Evolutionary conservation across 1,140 invertebrate genomes (phyloP).

Genomic region (Sycophila sp.): DNA sequence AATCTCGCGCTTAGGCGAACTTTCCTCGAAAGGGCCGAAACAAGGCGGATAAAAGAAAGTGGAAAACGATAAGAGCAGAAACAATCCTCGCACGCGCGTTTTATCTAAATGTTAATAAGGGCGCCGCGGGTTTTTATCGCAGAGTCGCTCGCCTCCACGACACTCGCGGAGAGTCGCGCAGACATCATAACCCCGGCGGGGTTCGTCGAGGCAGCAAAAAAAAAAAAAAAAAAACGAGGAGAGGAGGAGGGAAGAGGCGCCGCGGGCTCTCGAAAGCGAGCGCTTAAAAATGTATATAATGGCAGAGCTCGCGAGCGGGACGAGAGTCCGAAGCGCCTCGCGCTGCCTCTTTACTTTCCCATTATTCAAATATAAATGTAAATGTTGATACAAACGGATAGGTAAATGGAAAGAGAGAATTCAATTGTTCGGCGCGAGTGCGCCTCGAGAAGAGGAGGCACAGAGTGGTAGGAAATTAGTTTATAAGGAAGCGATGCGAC

Average conservation of each 20-base stretch:
- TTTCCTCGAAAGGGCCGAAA: not conserved
- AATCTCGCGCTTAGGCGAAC: constrained; percentile 3
- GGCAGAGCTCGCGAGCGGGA: not conserved
- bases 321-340: constrained; percentile 50
- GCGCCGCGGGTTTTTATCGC: constrained; percentile 35
- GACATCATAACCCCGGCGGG: constrained; percentile 34
- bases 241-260: constrained; percentile 40
- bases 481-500: constrained; percentile 64
- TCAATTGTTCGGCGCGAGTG: constrained; percentile 61
- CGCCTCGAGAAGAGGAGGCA: constrained; percentile 20
- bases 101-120: constrained; percentile 64
- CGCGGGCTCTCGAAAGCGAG: constrained; percentile 63
- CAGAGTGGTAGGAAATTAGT: constrained; percentile 61
- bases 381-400: constrained; percentile 69
- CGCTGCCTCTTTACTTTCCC: constrained; percentile 64
- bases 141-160: not conserved
- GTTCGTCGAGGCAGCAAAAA: not conserved
- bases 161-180: constrained; percentile 9
- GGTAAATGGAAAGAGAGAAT: constrained; percentile 68
- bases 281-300: constrained; percentile 64
- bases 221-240: constrained; percentile 3
- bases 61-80: not conserved
- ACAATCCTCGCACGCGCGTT: constrained; percentile 51
- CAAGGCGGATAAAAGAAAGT: not conserved
- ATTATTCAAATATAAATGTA: constrained; percentile 70